Percentiles rank a stretch among this genome's conserved stretches.
Conservation (phyloP, 2,797 vertebrate genomes). For the Amphiprion clarkii region DNA sequence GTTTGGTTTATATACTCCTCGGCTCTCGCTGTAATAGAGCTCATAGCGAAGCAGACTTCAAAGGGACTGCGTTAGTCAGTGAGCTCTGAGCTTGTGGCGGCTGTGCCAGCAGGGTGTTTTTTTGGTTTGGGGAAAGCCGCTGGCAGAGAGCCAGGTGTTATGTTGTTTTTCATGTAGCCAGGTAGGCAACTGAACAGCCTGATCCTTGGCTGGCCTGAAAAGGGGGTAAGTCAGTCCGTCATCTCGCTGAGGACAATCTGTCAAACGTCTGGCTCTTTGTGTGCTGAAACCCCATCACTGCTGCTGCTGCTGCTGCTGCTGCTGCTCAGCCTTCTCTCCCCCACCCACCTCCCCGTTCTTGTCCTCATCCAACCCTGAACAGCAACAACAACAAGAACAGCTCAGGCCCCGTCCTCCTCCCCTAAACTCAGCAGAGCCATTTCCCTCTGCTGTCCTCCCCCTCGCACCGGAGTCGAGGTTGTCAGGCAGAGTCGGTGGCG, state of each 20-base stretch:
- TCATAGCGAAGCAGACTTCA: constrained; percentile 69
- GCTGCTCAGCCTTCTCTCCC: not conserved
- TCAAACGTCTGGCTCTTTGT: constrained; percentile 75
- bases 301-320: constrained; percentile 5
- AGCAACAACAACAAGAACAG: constrained; percentile 66
- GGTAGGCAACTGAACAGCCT: constrained; percentile 68
- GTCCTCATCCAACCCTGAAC: constrained; percentile 72
- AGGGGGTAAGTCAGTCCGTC: constrained; percentile 68
- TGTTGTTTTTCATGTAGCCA: constrained; percentile 59
- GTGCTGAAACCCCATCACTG: constrained; percentile 41
- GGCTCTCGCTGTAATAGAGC: constrained; percentile 51
- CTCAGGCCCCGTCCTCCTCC: constrained; percentile 44
- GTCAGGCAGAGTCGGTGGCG: constrained; percentile 71
- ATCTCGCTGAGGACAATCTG: constrained; percentile 63
- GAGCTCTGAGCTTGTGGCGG: constrained; percentile 49
- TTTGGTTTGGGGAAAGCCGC: constrained; percentile 66
- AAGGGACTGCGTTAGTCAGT: constrained; percentile 52
- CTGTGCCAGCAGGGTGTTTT: constrained; percentile 65
- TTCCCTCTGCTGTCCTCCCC: constrained; percentile 57
- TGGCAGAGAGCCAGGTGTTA: constrained; percentile 69
- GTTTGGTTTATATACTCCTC: constrained; percentile 64
- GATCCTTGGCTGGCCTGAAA: constrained; percentile 59
- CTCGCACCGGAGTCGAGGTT: constrained; percentile 65
- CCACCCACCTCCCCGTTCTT: constrained; percentile 39
- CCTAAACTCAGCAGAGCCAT: constrained; percentile 42